Evolutionary conservation across 2,113 vertebrate genomes (phyloP).

Genomic region (Chiloscyllium plagiosum): DNA sequence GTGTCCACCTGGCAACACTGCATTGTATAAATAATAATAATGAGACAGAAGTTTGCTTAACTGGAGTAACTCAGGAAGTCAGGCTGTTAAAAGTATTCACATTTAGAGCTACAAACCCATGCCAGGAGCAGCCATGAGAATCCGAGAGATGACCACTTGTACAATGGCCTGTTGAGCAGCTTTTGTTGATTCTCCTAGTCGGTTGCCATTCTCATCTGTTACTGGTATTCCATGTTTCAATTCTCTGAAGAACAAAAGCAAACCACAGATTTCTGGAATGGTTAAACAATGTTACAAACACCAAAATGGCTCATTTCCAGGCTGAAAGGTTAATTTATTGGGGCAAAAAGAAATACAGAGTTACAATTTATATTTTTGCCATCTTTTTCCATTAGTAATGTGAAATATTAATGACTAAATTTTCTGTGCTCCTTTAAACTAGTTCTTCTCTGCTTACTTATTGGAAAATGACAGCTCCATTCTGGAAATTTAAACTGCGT

Average conservation of each 20-base stretch:
- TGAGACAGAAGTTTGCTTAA: background rate
- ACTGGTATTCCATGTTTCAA: slow-evolving; percentile 85
- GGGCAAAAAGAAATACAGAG: too few relatives aligned
- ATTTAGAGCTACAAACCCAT: slow-evolving; percentile 70
- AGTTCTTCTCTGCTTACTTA: background rate
- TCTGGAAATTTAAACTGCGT: background rate
- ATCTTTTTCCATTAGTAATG: too few relatives aligned
- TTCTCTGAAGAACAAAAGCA: slow-evolving; percentile 63
- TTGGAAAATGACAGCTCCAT: background rate
- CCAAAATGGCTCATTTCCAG: too few relatives aligned
- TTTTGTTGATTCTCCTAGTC: slow-evolving; percentile 83
- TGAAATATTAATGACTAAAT: too few relatives aligned
- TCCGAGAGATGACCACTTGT: slow-evolving; percentile 89
- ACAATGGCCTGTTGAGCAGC: slow-evolving; percentile 89
- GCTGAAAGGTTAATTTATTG: background rate
- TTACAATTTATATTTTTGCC: too few relatives aligned
- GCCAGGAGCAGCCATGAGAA: slow-evolving; percentile 95
- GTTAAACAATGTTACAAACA: background rate
- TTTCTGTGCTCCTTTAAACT: background rate
- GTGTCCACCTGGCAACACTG: background rate
- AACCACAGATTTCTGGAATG: background rate
- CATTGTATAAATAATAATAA: background rate
- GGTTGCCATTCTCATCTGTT: slow-evolving; percentile 80
- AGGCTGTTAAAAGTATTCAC: background rate
- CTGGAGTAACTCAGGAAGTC: background rate